phyloP scores from a whole-genome alignment of 2,113 vertebrate genomes.

The Tiliqua scincoides region DNA sequence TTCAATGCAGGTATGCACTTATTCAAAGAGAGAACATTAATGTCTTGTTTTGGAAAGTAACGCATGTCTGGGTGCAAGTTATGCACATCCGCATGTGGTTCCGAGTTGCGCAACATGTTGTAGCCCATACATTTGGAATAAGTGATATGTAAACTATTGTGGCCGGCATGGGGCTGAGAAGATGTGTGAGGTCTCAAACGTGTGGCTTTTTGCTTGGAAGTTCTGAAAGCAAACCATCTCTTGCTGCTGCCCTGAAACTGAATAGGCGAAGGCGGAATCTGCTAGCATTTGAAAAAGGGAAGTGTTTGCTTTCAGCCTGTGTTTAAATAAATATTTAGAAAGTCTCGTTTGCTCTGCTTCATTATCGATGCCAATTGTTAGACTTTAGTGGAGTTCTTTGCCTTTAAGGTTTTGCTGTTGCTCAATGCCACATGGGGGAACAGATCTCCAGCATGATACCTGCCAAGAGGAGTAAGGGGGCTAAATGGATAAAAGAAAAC shows the following conservation, averaged over 20 bases:
- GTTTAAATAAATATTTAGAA: slow-evolving; percentile 44
- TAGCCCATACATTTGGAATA: slow-evolving; percentile 12
- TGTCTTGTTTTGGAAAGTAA: slow-evolving; percentile 33
- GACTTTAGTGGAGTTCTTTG: neutral
- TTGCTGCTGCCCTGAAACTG: neutral
- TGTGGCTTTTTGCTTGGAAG: slow-evolving; percentile 20
- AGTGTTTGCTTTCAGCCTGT: slow-evolving; percentile 24
- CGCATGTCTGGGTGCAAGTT: slow-evolving; percentile 16
- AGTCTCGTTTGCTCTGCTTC: slow-evolving; percentile 34
- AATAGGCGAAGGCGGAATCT: slow-evolving; percentile 8
- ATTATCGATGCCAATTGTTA: slow-evolving; percentile 30
- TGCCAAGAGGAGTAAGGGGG: neutral
- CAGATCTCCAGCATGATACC: neutral
- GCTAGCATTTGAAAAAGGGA: slow-evolving; percentile 36
- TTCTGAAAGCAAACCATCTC: slow-evolving; percentile 6
- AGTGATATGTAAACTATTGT: slow-evolving; percentile 11
- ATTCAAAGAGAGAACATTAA: slow-evolving; percentile 1
- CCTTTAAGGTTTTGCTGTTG: slow-evolving; percentile 29
- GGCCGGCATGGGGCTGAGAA: neutral
- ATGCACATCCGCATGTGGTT: slow-evolving; percentile 18
- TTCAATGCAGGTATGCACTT: neutral
- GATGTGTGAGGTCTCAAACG: slow-evolving; percentile 8
- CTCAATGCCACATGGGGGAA: neutral
- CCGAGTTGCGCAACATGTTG: neutral
- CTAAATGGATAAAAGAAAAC: slow-evolving; percentile 15